phyloP scores from a whole-genome alignment of 2,888 invertebrate species.

The Dicranocentrus wangi region DNA sequence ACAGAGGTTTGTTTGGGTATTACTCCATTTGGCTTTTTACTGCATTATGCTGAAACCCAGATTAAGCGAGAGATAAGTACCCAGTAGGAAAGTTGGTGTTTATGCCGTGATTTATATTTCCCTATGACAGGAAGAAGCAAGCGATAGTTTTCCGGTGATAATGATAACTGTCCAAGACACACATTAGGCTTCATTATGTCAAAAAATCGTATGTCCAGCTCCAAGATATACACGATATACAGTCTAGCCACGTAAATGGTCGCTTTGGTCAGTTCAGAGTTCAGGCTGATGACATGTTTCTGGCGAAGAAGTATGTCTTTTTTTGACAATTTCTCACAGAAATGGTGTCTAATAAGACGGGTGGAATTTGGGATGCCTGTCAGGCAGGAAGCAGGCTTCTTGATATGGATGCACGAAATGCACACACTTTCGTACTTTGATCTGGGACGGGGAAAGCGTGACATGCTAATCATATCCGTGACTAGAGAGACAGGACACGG shows the following conservation, averaged over 20 bases:
- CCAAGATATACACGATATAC: too few species aligned
- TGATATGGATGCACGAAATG: too few species aligned
- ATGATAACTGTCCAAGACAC: neutral
- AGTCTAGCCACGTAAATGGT: too few species aligned
- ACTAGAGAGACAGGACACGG: conserved; percentile 3
- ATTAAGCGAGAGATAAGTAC: too few species aligned
- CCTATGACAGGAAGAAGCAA: neutral
- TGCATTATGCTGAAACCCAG: neutral
- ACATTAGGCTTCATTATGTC: neutral
- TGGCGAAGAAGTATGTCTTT: too few species aligned
- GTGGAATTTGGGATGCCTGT: neutral
- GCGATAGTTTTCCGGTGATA: conserved; percentile 1
- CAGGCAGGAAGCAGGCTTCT: too few species aligned
- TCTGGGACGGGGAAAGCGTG: conserved; percentile 14
- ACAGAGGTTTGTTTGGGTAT: neutral
- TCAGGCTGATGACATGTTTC: too few species aligned
- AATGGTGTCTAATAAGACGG: neutral
- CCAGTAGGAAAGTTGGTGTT: neutral
- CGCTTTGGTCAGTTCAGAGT: too few species aligned
- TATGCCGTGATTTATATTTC: neutral
- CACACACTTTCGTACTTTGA: too few species aligned
- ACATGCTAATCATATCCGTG: conserved; percentile 25
- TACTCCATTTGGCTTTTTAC: neutral
- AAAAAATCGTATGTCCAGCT: neutral
- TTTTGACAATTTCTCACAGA: too few species aligned